phyloP scores from a whole-genome alignment of 2,888 invertebrate genomes.

The Gnatocerus cornutus region DNA sequence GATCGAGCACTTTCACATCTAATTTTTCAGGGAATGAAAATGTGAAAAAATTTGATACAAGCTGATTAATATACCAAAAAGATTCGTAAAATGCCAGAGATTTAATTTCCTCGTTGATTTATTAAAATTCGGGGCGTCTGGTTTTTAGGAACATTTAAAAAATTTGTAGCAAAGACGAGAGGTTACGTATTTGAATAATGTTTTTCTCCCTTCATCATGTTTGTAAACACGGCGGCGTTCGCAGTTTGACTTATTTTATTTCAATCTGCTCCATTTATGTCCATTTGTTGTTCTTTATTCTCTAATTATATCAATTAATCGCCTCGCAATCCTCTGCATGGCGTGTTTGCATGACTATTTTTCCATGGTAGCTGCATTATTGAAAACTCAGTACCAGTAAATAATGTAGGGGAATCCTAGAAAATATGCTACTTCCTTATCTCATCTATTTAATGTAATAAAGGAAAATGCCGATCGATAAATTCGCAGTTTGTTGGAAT shows the following conservation, averaged over 20 bases:
- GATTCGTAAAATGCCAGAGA: no score
- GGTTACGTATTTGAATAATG: no score
- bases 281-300: neutral
- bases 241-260: neutral
- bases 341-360: constrained; percentile 28
- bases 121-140: no score
- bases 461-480: constrained; percentile 26
- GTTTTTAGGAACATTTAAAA: no score
- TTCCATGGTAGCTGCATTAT: constrained; percentile 21
- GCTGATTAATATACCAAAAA: no score
- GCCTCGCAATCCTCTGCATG: neutral
- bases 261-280: neutral
- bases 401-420: constrained; percentile 22
- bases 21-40: no score
- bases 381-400: constrained; percentile 14
- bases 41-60: no score
- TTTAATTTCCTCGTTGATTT: no score
- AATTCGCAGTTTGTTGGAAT: constrained; percentile 15
- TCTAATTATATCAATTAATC: constrained; percentile 16
- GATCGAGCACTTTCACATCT: no score
- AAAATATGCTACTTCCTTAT: constrained; percentile 37
- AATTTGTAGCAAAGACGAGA: no score
- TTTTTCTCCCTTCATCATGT: no score
- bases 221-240: neutral
- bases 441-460: constrained; percentile 27